phyloP scores from a whole-genome alignment of 92 coral and sea anemone genomes.

The Metridium senile region DNA sequence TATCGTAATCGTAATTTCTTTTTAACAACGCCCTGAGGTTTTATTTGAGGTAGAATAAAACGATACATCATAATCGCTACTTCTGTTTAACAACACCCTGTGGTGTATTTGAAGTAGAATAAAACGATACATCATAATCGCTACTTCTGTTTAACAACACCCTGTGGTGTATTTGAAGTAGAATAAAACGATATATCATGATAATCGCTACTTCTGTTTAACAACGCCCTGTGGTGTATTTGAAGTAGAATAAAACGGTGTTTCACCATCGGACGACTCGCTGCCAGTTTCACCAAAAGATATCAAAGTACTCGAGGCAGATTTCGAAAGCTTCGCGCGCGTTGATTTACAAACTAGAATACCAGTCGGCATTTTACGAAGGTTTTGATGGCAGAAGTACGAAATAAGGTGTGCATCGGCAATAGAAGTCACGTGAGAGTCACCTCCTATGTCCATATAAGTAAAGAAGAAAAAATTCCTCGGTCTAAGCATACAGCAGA shows the following conservation, averaged over 20 bases:
- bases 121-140: constrained; percentile 34
- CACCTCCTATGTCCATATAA: constrained; percentile 47
- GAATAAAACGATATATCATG: constrained; percentile 46
- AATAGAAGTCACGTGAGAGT: constrained; percentile 8
- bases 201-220: constrained; percentile 2
- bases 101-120: constrained; percentile 52
- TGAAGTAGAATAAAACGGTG: constrained; percentile 55
- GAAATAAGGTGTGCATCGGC: constrained; percentile 77
- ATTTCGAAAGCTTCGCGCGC: constrained; percentile 10
- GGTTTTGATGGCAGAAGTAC: constrained; percentile 68
- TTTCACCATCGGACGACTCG: constrained; percentile 27
- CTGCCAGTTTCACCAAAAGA: constrained; percentile 52
- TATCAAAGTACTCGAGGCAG: constrained; percentile 47
- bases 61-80: constrained; percentile 24
- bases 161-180: constrained; percentile 40
- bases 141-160: neutral
- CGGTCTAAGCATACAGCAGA: constrained; percentile 64
- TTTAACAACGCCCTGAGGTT: constrained; percentile 2
- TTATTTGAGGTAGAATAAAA: constrained; percentile 53
- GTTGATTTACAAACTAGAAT: constrained; percentile 27
- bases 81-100: neutral
- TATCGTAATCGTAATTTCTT: constrained; percentile 7
- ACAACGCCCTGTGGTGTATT: constrained; percentile 22
- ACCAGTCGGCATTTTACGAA: constrained; percentile 46
- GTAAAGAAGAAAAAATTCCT: constrained; percentile 58